Evolutionary conservation across 2,113 vertebrate genomes (phyloP).

Genomic region (Centropristis striata): DNA sequence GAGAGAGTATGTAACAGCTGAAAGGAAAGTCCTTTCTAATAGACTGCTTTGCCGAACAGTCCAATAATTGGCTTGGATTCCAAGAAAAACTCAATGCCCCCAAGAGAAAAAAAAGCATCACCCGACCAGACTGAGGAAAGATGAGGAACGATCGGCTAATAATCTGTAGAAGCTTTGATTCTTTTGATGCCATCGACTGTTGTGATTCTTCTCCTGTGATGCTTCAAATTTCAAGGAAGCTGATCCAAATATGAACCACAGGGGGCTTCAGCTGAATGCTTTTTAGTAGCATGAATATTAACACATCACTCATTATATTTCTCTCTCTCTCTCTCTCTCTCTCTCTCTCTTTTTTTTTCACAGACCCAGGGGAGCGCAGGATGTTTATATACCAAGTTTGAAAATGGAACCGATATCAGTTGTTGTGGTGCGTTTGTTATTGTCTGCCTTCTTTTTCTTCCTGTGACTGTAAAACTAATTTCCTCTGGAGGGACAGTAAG

Average conservation of each 20-base stretch:
- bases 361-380: constrained; percentile 3
- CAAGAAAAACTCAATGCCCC: constrained; percentile 30
- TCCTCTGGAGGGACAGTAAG: constrained; percentile 29
- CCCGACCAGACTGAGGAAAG: constrained; percentile 24
- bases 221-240: constrained; percentile 30
- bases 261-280: constrained; percentile 4
- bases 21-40: constrained; percentile 26
- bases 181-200: constrained; percentile 33
- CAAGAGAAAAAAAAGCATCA: constrained; percentile 33
- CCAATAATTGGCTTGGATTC: constrained; percentile 56
- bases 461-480: constrained; percentile 35
- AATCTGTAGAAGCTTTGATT: constrained; percentile 39
- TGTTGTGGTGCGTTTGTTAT: constrained; percentile 53
- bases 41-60: constrained; percentile 24
- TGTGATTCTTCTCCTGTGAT: constrained; percentile 33
- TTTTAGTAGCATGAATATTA: constrained; percentile 47
- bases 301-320: constrained; percentile 40
- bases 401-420: constrained; percentile 26
- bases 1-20: constrained; percentile 14
- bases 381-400: constrained; percentile 50
- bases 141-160: constrained; percentile 49
- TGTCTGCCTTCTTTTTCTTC: constrained; percentile 39
- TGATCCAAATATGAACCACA: constrained; percentile 39
- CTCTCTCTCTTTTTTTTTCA: no score
- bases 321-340: no score